These are phyloP conservation scores for Platycheirus rosarum DNA, from an alignment of 2,888 invertebrate species.

Conservation along the genomic window DNA sequence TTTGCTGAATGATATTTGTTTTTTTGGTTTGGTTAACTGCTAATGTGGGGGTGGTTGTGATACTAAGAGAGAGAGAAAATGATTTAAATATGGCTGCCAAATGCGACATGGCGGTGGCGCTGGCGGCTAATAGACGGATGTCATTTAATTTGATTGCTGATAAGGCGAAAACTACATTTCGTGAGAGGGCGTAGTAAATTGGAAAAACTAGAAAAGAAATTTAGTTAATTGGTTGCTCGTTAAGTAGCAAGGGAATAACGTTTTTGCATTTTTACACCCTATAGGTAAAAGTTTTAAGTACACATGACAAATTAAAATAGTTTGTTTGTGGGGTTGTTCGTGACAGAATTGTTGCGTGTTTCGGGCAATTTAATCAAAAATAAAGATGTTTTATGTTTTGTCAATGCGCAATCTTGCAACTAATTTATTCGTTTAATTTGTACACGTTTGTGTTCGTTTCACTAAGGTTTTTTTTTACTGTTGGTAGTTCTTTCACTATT, in stretches of 20 bases:
- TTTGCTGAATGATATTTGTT: slow-evolving; percentile 37
- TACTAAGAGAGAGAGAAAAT: slow-evolving; percentile 7
- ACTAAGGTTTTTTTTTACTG: too few relatives aligned
- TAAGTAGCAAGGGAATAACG: neutral
- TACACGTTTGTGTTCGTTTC: too few relatives aligned
- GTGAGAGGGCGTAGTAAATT: neutral
- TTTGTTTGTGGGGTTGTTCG: slow-evolving; percentile 37
- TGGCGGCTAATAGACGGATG: slow-evolving; percentile 60
- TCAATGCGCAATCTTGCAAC: slow-evolving; percentile 50
- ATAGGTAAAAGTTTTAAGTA: slow-evolving; percentile 49
- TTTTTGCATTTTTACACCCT: slow-evolving; percentile 54
- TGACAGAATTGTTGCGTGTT: slow-evolving; percentile 60
- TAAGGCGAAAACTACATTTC: slow-evolving; percentile 36
- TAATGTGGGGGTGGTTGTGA: slow-evolving; percentile 50
- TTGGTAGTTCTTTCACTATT: too few relatives aligned
- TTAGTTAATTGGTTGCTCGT: slow-evolving; percentile 58
- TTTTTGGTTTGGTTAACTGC: neutral
- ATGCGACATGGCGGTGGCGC: neutral
- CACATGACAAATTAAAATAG: slow-evolving; percentile 71
- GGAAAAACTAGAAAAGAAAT: slow-evolving; percentile 55
- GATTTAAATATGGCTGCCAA: slow-evolving; percentile 69
- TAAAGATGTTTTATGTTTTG: slow-evolving; percentile 51
- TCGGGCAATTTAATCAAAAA: slow-evolving; percentile 44
- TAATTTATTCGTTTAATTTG: too few relatives aligned
- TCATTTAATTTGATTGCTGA: slow-evolving; percentile 72